Evolutionary conservation across 2,113 vertebrate genomes (phyloP), one percentile per base, ranked within the genome.

Genomic region (Verasper variegatus): DNA sequence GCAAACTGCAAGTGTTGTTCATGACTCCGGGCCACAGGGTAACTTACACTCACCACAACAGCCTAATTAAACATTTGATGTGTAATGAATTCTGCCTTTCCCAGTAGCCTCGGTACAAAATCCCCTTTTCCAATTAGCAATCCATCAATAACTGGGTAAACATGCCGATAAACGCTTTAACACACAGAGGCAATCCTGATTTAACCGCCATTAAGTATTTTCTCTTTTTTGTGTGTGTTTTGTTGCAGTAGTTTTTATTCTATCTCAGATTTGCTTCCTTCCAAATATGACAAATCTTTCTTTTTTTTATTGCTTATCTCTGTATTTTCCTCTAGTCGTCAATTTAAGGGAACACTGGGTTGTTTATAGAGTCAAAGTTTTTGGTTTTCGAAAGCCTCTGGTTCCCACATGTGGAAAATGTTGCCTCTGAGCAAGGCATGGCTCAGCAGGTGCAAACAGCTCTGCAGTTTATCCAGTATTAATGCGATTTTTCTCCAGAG

Each of bases 51-150:
- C 47, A 12, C 13, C 0, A 27, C 54, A 52, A 52, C n/a, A 31
- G 59, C 45, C 21, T 23, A 45, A 51, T 60, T 55, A 76, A 76
- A 54, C 63, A 20, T 67, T 21, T 47, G 45, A 78, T 73, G 58
- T 76, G 27, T 24, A 55, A 73, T 82, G 52, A 70, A 68, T 78
- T 80, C 15, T 59, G 23, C 21, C 14, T 55, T 54, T 69, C 0
- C 11, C 54, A 45, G 27, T 45, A 56, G 58, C 58, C 58, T 35
- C 17, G 70, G 75, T 76, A 6, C 23, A 23, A 52, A 58, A 76
- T 72, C 45, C 14, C 8, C 9, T 42, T 54, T 75, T 80, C 63
- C 18, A 75, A 72, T 64, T 58, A 60, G 18, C 11, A 69, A 15
- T n/a, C 5, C 54, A 26, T 10, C 80, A 64, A 64, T 68, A 76